Evolutionary conservation across 2,797 vertebrate species (phyloP), one percentile per base, ranked within the genome.

Genomic region (Kryptolebias ocellatus): DNA sequence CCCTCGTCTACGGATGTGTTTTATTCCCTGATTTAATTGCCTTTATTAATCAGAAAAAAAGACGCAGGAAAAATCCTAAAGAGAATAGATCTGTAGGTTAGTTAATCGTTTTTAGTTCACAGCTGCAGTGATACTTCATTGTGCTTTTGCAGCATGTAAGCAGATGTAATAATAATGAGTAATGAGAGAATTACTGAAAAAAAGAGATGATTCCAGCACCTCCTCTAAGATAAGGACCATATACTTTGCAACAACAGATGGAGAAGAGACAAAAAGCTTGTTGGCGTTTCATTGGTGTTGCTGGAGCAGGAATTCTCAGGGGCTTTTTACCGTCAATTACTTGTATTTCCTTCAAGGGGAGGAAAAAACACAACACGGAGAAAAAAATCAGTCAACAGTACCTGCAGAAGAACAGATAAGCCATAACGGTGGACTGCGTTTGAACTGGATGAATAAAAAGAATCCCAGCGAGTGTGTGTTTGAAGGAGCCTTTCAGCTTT

Each of bases 21-120:
- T 91, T 86, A 89, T 83, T 82, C 80, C 71, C 83, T 90, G 85
- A 92, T 94, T 93, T 90, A 92, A 94, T 94, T 91, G 83, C 82
- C 79, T 91, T 91, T 93, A 92, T 92, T 92, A 93, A 92, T 93
- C 89, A 88, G 71, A 83, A 57, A 72, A 79, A 73, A 78, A 44
- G 64, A 34, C 1, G 10, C 10, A 58, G 11, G 61, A 64, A 76
- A 71, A 65, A 37, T 56, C 17, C 57, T 52, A 34, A 60, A 49
- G 24, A 58, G 45, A 69, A 62, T 60, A 56, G 65, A 74, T 81
- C 53, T 54, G 72, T 60, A 62, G 64, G 59, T 73, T 72, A 71
- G 64, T 84, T 90, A 80, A 89, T 92, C 91, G 82, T 86, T 89
- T 87, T 84, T 73, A 72, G 72, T 75, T 83, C 72, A 62, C 78